phyloP scores from a whole-genome alignment of 2,113 vertebrate species.

The Cyphomyrus plagiostoma region DNA sequence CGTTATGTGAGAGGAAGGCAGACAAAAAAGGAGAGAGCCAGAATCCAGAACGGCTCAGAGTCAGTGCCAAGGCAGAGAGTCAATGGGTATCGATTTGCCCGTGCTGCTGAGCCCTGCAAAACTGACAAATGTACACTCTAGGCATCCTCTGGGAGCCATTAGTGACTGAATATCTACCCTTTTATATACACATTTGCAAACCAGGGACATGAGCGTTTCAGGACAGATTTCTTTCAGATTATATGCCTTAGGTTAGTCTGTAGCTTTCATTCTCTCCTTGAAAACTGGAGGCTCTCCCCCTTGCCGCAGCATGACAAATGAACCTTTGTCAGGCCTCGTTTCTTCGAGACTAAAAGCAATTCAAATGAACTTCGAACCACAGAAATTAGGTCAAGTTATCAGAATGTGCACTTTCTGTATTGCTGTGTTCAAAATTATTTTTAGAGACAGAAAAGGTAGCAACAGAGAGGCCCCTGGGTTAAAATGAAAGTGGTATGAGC shows the following conservation, averaged over 20 bases:
- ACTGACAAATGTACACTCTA: background rate
- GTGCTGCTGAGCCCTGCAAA: background rate
- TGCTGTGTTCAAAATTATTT: background rate
- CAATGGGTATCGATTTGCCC: background rate
- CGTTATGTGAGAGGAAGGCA: background rate
- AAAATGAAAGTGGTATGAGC: background rate
- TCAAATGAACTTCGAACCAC: background rate
- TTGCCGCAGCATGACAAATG: background rate
- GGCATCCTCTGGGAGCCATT: background rate
- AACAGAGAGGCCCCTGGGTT: background rate
- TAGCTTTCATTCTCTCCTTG: background rate
- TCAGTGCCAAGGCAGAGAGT: background rate
- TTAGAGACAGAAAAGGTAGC: background rate
- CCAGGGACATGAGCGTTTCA: background rate
- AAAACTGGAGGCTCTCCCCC: background rate
- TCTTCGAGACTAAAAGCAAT: background rate
- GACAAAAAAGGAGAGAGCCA: background rate
- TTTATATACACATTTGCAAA: background rate
- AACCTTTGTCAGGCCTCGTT: background rate
- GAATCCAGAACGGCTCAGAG: background rate
- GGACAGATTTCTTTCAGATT: background rate
- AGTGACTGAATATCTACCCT: background rate
- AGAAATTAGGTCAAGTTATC: background rate
- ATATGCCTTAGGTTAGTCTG: background rate
- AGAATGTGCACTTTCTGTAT: background rate